A percentile compares a stretch with the other conserved stretches of the same genome.
These are phyloP conservation scores for Coelopa frigida DNA, from an alignment of 1,140 invertebrate genomes.

Conservation along the genomic window DNA sequence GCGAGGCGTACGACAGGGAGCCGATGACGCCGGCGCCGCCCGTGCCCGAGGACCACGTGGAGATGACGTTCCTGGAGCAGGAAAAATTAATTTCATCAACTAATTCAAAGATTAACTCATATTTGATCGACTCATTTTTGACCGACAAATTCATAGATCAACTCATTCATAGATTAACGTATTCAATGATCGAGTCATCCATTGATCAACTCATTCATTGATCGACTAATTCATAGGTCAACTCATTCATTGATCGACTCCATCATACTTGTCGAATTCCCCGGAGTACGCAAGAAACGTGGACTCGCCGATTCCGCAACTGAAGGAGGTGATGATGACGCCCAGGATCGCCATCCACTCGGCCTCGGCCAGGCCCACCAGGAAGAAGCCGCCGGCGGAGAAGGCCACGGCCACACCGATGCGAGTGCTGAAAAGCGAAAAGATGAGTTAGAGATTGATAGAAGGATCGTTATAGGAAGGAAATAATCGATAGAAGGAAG, in stretches of 20 bases:
- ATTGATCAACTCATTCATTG: too few species aligned
- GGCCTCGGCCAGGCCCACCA: conserved; percentile 57
- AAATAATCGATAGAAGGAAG: neutral
- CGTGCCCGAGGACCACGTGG: conserved; percentile 80
- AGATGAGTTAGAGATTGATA: conserved; percentile 3
- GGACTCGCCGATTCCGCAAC: conserved; percentile 74
- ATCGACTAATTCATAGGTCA: too few species aligned
- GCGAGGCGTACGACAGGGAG: conserved; percentile 63
- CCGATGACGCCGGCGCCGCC: conserved; percentile 77
- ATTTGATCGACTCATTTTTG: too few species aligned
- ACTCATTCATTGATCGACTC: too few species aligned
- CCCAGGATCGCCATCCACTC: conserved; percentile 60
- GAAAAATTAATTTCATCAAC: too few species aligned
- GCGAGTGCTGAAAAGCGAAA: conserved; percentile 50
- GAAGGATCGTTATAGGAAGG: neutral
- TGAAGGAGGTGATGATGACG: conserved; percentile 66
- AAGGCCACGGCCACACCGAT: conserved; percentile 54
- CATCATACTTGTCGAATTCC: conserved; percentile 64
- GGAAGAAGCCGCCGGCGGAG: conserved; percentile 55
- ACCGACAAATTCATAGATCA: too few species aligned
- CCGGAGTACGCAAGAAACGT: conserved; percentile 69
- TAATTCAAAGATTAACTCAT: too few species aligned
- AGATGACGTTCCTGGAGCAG: conserved; percentile 66
- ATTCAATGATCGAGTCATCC: too few species aligned
- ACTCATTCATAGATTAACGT: too few species aligned